Evolutionary conservation across 2,797 vertebrate species (phyloP).

Genomic region (Poeciliopsis gracilis): DNA sequence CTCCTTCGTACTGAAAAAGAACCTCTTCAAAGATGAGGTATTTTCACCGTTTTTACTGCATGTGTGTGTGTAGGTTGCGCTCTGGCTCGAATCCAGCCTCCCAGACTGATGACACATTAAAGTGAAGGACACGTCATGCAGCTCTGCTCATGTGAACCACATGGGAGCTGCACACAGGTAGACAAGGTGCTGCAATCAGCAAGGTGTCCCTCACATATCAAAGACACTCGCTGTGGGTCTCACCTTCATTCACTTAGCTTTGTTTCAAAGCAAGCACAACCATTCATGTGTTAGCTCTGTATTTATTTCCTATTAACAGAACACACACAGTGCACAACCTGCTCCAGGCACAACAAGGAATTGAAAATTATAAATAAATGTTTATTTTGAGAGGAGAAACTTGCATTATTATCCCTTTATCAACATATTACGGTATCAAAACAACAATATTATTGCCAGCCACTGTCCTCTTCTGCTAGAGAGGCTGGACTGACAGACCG

Average conservation of each 20-base stretch:
- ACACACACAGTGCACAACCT: neutral
- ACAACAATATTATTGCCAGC: too few species aligned
- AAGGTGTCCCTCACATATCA: conserved; percentile 41
- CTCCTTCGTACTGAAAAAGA: neutral
- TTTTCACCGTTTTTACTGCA: neutral
- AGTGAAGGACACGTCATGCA: conserved; percentile 72
- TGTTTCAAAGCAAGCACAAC: conserved; percentile 25
- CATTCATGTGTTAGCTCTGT: neutral
- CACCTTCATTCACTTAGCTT: conserved; percentile 2
- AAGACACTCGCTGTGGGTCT: conserved; percentile 16
- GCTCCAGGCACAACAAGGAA: too few species aligned
- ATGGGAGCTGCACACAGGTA: conserved; percentile 43
- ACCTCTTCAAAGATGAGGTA: conserved; percentile 3
- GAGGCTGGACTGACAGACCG: too few species aligned
- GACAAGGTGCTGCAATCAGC: conserved; percentile 49
- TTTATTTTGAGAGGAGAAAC: too few species aligned
- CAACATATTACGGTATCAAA: too few species aligned
- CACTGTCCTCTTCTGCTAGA: too few species aligned
- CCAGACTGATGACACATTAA: conserved; percentile 70
- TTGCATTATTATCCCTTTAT: too few species aligned
- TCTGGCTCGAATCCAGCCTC: conserved; percentile 56
- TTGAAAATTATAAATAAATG: too few species aligned
- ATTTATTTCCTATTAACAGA: neutral
- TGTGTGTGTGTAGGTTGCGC: conserved; percentile 2
- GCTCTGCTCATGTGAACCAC: conserved; percentile 59